phyloP scores from a whole-genome alignment of 2,888 invertebrate species.

The Drosophila sordidapex region DNA sequence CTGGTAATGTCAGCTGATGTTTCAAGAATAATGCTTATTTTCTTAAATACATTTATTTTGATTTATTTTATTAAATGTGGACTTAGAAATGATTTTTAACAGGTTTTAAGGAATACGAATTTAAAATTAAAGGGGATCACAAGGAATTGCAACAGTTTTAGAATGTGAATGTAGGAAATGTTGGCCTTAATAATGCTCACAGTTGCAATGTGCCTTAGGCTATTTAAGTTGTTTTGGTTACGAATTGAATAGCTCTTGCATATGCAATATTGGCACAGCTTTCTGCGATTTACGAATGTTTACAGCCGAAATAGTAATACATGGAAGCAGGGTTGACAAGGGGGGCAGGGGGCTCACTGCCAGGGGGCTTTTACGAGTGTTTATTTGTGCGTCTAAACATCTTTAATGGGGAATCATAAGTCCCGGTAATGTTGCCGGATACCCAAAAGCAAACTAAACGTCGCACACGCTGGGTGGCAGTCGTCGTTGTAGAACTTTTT shows the following conservation, averaged over 20 bases:
- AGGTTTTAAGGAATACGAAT: neutral
- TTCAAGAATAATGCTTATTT: neutral
- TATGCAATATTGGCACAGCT: slow-evolving; percentile 29
- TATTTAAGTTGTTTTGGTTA: neutral
- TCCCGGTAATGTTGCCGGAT: slow-evolving; percentile 29
- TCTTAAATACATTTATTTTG: neutral
- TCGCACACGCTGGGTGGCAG: slow-evolving; percentile 68
- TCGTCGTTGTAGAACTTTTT: slow-evolving; percentile 53
- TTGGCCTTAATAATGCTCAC: neutral
- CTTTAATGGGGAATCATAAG: slow-evolving; percentile 70
- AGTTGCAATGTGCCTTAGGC: neutral
- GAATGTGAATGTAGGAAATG: neutral
- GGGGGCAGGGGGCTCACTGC: slow-evolving; percentile 10
- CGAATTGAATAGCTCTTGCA: neutral
- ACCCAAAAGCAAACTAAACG: slow-evolving; percentile 35
- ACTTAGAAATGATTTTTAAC: neutral
- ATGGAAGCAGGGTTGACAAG: no score
- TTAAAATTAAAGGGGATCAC: no score
- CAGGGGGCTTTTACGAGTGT: slow-evolving; percentile 62
- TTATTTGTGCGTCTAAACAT: slow-evolving; percentile 78
- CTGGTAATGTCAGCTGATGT: neutral
- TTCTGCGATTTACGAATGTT: slow-evolving; percentile 42
- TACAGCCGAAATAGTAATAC: slow-evolving; percentile 43
- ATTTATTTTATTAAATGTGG: neutral
- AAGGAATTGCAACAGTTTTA: no score